Conservation (phyloP, 2,113 vertebrate genomes). For the Crotalus viridis region DNA sequence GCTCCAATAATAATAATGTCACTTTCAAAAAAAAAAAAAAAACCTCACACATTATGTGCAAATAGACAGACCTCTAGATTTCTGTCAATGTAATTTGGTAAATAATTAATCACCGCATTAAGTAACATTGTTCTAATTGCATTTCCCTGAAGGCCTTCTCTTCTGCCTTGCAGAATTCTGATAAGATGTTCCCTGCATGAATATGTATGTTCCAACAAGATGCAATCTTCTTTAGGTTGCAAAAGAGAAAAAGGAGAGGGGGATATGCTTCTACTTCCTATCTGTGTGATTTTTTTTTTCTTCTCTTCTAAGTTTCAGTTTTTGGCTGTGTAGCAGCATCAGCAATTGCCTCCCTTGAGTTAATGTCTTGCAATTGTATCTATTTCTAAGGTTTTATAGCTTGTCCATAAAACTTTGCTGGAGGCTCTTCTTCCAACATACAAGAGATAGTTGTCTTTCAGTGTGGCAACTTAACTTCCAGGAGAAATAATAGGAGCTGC, state of each 20-base stretch:
- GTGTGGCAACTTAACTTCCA: not conserved
- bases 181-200: not conserved
- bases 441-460: not conserved
- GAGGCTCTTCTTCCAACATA: not conserved
- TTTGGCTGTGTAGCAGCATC: not conserved
- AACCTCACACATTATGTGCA: not conserved
- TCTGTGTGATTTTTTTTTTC: not conserved
- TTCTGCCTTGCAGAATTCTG: slow-evolving; percentile 11
- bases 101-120: not conserved
- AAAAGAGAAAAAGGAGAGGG: not conserved
- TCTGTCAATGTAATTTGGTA: not conserved
- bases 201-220: not conserved
- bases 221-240: not conserved
- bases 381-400: not conserved
- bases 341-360: not conserved
- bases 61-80: not conserved
- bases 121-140: not conserved
- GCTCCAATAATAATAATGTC: not conserved
- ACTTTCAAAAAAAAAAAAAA: not conserved
- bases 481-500: slow-evolving; percentile 1
- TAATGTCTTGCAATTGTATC: not conserved
- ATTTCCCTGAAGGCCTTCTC: not conserved
- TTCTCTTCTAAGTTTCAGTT: not conserved
- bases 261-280: not conserved
- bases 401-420: not conserved